Percentiles rank a stretch among this genome's conserved stretches.
Evolutionary conservation across 92 coral and sea anemone genomes (phyloP).

Genomic region (Scolanthus callimorphus): DNA sequence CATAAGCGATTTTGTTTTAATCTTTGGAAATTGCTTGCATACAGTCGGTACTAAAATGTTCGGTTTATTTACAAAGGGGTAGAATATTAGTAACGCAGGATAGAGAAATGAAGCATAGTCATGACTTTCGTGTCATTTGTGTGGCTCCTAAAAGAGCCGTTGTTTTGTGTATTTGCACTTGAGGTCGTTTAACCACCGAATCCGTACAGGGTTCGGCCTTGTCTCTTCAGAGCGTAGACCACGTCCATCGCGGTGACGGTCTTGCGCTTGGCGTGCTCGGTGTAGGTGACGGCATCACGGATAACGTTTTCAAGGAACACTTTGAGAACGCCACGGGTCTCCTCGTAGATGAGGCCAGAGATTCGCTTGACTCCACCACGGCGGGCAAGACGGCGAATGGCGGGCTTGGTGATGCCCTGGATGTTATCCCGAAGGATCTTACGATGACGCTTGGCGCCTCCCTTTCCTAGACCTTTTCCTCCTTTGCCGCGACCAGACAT

Average conservation of each 20-base stretch:
- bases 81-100: no score
- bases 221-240: constrained; percentile 88
- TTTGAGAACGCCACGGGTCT: constrained; percentile 95
- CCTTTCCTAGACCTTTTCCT: constrained; percentile 96
- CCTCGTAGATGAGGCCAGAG: constrained; percentile 92
- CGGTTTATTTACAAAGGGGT: no score
- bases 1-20: no score
- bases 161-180: no score
- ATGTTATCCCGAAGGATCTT: constrained; percentile 66
- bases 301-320: constrained; percentile 96
- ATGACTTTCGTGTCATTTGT: no score
- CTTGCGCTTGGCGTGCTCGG: constrained; percentile 92
- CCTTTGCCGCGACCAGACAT: constrained; percentile 51
- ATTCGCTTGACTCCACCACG: constrained; percentile 92
- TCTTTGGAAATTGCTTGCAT: no score
- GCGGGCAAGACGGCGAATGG: constrained; percentile 88
- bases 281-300: constrained; percentile 97
- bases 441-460: constrained; percentile 98
- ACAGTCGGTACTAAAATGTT: no score
- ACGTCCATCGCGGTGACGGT: constrained; percentile 90
- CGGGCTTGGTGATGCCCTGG: constrained; percentile 81
- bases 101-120: no score
- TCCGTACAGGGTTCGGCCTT: constrained; percentile 88
- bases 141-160: no score
- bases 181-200: no score